These are phyloP conservation scores for Netelia virgata DNA, from an alignment of 2,888 invertebrate species.

Conservation along the genomic window DNA sequence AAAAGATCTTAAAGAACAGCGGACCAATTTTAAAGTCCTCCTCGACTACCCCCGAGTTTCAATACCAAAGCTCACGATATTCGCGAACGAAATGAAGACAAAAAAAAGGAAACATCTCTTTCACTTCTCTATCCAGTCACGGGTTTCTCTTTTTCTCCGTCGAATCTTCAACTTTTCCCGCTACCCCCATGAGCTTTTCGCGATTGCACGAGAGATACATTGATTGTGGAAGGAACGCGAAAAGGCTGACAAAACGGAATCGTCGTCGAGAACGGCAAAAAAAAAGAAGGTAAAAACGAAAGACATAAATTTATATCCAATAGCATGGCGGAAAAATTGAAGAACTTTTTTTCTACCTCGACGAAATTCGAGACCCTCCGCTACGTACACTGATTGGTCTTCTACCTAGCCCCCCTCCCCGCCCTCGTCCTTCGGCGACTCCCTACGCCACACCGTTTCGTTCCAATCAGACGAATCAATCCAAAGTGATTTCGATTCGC, in stretches of 20 bases:
- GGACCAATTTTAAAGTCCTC: too few relatives aligned
- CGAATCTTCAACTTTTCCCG: background rate
- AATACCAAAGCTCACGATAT: background rate
- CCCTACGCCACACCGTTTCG: too few relatives aligned
- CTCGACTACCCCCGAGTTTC: too few relatives aligned
- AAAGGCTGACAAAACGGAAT: slow-evolving; percentile 7
- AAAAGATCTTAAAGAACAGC: too few relatives aligned
- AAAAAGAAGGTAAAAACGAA: slow-evolving; percentile 3
- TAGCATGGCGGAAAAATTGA: background rate
- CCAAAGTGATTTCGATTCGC: background rate
- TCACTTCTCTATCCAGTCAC: background rate
- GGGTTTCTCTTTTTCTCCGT: background rate
- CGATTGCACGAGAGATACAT: background rate
- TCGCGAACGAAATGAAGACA: background rate
- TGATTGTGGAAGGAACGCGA: background rate
- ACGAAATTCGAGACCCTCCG: background rate
- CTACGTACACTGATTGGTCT: background rate
- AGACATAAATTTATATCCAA: slow-evolving; percentile 1
- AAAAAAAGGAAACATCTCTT: background rate
- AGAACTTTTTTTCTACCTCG: background rate
- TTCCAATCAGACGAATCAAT: background rate
- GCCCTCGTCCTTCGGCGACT: background rate
- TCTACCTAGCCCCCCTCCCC: background rate
- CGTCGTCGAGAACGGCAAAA: background rate
- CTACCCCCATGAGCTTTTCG: background rate